Evolutionary conservation across 2,888 invertebrate genomes (phyloP).

Genomic region (Apamea anceps): DNA sequence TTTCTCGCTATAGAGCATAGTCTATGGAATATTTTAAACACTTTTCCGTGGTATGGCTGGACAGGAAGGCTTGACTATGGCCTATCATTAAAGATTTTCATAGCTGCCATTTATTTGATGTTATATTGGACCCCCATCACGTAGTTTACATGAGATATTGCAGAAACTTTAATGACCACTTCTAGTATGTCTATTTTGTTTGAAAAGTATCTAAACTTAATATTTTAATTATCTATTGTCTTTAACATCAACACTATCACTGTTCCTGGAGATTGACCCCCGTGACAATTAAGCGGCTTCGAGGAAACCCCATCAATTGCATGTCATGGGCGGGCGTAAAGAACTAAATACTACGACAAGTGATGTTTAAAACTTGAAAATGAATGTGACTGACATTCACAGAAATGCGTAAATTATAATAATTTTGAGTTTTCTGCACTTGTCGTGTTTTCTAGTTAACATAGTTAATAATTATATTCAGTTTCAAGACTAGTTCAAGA

Average conservation of each 20-base stretch:
- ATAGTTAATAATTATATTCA: background rate
- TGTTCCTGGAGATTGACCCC: slow-evolving; percentile 1
- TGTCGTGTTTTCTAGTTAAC: background rate
- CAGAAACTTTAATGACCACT: background rate
- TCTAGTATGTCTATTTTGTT: background rate
- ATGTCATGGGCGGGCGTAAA: background rate
- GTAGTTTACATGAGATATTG: background rate
- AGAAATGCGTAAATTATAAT: background rate
- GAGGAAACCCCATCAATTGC: slow-evolving; percentile 7
- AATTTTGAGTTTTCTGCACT: background rate
- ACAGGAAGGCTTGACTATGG: slow-evolving; percentile 21
- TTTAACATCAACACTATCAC: slow-evolving; percentile 3
- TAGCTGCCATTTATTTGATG: slow-evolving; percentile 24
- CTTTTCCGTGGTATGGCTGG: slow-evolving; percentile 4
- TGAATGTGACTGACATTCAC: background rate
- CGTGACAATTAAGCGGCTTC: background rate
- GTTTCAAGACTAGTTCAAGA: background rate
- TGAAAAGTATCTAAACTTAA: slow-evolving; percentile 3
- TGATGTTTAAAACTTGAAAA: background rate
- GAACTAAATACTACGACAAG: background rate
- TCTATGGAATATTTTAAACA: slow-evolving; percentile 46
- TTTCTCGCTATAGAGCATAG: slow-evolving; percentile 35
- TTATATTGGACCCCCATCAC: slow-evolving; percentile 11
- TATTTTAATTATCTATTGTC: background rate
- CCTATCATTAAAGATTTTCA: slow-evolving; percentile 39